A percentile compares a stretch with the other conserved stretches of the same genome.
Conservation (phyloP, 37 sponge, comb jelly and placozoan genomes). For the Axinella damicornis region DNA sequence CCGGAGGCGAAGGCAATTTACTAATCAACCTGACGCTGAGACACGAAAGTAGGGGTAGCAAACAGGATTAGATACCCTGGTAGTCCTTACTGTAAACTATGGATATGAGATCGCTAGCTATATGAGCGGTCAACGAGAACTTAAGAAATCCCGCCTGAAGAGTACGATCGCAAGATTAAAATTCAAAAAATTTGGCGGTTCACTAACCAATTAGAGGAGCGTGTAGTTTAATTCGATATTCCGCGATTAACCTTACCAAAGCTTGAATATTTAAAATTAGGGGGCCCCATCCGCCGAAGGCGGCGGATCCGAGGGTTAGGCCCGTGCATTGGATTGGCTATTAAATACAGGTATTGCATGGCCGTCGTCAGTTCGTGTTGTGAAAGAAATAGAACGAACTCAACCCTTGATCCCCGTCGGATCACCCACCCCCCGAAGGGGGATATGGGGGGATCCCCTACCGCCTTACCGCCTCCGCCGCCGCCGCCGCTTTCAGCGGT, state of each 20-base stretch:
- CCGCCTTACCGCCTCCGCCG: no score
- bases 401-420: conserved; percentile 50
- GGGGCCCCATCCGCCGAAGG: not conserved
- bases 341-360: conserved; percentile 86
- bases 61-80: conserved; percentile 91
- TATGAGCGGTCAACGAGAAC: conserved; percentile 42
- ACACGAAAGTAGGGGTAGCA: conserved; percentile 86
- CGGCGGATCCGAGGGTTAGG: not conserved
- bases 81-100: conserved; percentile 88
- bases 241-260: conserved; percentile 87
- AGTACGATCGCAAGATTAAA: conserved; percentile 90
- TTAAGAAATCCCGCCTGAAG: conserved; percentile 82
- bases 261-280: conserved; percentile 58
- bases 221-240: conserved; percentile 90
- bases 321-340: conserved; percentile 21
- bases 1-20: conserved; percentile 81
- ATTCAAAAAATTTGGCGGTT: conserved; percentile 93
- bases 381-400: conserved; percentile 78
- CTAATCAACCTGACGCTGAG: conserved; percentile 55
- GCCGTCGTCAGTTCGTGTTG: conserved; percentile 89
- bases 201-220: conserved; percentile 91
- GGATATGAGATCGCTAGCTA: conserved; percentile 28
- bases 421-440: no score
- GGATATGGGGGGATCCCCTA: no score
- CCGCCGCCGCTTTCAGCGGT: no score